phyloP scores from a whole-genome alignment of 2,113 vertebrate genomes.

The Corydoras sp. region DNA sequence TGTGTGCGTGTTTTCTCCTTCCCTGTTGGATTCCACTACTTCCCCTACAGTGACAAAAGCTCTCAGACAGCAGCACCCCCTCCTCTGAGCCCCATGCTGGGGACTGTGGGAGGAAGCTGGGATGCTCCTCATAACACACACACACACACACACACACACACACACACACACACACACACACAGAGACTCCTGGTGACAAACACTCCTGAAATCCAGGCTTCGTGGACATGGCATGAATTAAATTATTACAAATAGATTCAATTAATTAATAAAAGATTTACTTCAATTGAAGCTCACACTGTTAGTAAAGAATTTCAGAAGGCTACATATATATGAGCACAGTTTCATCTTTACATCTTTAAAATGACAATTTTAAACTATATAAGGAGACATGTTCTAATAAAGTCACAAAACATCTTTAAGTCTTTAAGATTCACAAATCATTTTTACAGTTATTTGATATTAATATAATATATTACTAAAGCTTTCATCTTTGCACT shows the following conservation, averaged over 20 bases:
- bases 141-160: slow-evolving; percentile 24
- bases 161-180: slow-evolving; percentile 26
- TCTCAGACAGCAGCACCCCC: slow-evolving; percentile 64
- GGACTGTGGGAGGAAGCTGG: slow-evolving; percentile 61
- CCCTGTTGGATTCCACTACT: slow-evolving; percentile 71
- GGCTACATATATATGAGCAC: too few species aligned
- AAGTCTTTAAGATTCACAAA: too few species aligned
- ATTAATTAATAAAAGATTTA: too few species aligned
- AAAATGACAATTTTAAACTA: too few species aligned
- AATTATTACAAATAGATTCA: not conserved
- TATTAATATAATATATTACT: too few species aligned
- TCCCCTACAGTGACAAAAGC: slow-evolving; percentile 71
- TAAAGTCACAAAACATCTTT: too few species aligned
- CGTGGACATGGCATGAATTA: slow-evolving; percentile 39
- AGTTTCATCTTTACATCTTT: too few species aligned
- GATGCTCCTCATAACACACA: slow-evolving; percentile 52
- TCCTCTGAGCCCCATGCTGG: slow-evolving; percentile 66
- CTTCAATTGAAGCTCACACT: too few species aligned
- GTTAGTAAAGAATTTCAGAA: too few species aligned
- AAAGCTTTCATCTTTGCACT: too few species aligned
- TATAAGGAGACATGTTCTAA: too few species aligned
- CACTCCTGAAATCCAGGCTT: not conserved
- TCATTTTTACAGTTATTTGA: too few species aligned
- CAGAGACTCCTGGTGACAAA: not conserved
- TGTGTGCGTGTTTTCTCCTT: slow-evolving; percentile 65